Conservation (phyloP, 23 tunicate genomes). For the Trididemnum nubilum region DNA sequence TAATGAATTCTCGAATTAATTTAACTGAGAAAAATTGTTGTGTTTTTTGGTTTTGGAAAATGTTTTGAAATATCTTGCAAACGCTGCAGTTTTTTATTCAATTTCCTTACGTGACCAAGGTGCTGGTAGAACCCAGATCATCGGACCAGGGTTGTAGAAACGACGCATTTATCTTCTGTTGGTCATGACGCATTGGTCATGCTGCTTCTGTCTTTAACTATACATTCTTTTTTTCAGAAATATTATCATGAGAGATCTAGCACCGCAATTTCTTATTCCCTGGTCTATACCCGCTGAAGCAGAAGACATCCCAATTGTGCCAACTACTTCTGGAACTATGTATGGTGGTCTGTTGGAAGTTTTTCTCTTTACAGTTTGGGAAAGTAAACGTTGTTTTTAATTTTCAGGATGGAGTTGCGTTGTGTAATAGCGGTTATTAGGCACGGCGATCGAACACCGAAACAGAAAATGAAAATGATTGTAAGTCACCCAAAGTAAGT, state of each 20-base stretch:
- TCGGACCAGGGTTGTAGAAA: no score
- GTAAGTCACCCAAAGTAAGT: conserved; percentile 88
- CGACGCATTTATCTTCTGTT: no score
- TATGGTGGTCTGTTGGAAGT: conserved; percentile 21
- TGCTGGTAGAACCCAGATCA: no score
- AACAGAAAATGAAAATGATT: conserved; percentile 99
- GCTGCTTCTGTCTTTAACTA: not conserved
- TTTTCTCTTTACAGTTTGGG: not conserved
- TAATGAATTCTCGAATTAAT: no score
- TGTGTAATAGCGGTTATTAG: conserved; percentile 96
- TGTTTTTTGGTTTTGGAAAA: no score
- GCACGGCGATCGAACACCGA: conserved; percentile 99
- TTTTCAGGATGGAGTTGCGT: conserved; percentile 90
- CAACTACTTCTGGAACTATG: conserved; percentile 95
- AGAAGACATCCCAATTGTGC: conserved; percentile 91
- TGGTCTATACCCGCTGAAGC: conserved; percentile 92
- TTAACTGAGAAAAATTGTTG: no score
- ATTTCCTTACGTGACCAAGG: no score
- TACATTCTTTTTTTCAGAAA: conserved; percentile 49
- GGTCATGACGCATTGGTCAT: no score
- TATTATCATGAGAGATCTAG: conserved; percentile 85
- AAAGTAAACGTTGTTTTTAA: not conserved
- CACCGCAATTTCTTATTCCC: conserved; percentile 91
- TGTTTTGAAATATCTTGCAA: no score
- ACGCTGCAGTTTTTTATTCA: no score